These are phyloP conservation scores for Turnix velox DNA, from an alignment of 2,113 vertebrate species.

Conservation along the genomic window DNA sequence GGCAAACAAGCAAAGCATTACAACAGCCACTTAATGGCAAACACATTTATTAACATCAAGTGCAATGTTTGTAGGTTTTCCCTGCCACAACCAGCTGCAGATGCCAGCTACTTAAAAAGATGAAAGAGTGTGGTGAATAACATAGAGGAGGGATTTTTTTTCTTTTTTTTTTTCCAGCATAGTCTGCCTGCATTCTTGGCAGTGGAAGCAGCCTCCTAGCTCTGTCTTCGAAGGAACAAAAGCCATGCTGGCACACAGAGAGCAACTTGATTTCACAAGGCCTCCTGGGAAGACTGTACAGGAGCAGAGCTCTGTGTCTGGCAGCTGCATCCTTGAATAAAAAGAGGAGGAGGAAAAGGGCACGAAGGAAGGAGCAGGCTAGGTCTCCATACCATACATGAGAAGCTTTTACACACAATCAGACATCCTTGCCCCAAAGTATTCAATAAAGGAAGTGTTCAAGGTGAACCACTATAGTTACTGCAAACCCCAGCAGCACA, in stretches of 20 bases:
- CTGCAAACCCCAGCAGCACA: slow-evolving; percentile 5
- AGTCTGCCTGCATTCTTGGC: slow-evolving; percentile 32
- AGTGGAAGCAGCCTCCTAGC: slow-evolving; percentile 17
- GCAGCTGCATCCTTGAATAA: slow-evolving; percentile 74
- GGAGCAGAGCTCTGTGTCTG: slow-evolving; percentile 64
- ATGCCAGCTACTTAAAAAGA: slow-evolving; percentile 56
- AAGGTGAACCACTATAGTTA: slow-evolving; percentile 17
- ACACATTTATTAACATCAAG: slow-evolving; percentile 69
- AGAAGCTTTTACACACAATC: slow-evolving; percentile 66
- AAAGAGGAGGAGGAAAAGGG: slow-evolving; percentile 63
- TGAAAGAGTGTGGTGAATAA: slow-evolving; percentile 45
- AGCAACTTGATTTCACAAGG: slow-evolving; percentile 63
- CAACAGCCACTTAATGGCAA: slow-evolving; percentile 66
- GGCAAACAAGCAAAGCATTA: slow-evolving; percentile 67
- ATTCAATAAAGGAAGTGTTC: slow-evolving; percentile 43
- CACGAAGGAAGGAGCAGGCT: slow-evolving; percentile 69
- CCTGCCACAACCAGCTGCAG: slow-evolving; percentile 36
- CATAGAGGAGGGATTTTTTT: not conserved
- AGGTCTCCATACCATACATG: slow-evolving; percentile 62
- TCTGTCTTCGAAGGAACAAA: slow-evolving; percentile 54
- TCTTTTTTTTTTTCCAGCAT: not conserved
- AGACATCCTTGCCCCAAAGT: slow-evolving; percentile 62
- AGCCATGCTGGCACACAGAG: slow-evolving; percentile 57
- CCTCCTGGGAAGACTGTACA: slow-evolving; percentile 56
- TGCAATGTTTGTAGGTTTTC: slow-evolving; percentile 51